Percentiles rank a stretch among this genome's conserved stretches.
Conservation (phyloP, 2,888 invertebrate species). For the Caenorhabditis sp. region DNA sequence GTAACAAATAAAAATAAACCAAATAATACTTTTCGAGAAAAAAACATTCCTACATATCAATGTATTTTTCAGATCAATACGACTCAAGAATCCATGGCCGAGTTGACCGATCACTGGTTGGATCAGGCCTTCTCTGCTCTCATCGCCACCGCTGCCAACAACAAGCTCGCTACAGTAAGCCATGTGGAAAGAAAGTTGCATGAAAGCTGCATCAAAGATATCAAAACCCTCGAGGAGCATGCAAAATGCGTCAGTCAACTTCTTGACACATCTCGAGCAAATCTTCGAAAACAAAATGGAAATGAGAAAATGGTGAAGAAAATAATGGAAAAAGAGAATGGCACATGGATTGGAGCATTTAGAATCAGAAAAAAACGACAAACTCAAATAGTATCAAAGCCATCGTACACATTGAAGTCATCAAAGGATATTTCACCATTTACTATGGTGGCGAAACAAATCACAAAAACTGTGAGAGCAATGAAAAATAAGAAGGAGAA, state of each 20-base stretch:
- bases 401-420: conserved; percentile 9
- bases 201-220: conserved; percentile 29
- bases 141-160: conserved; percentile 41
- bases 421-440: conserved; percentile 25
- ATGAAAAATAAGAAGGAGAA: conserved; percentile 42
- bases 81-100: conserved; percentile 25
- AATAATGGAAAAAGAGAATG: neutral
- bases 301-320: conserved; percentile 8
- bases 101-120: conserved; percentile 40
- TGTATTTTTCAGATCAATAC: conserved; percentile 23
- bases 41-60: neutral
- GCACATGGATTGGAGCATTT: conserved; percentile 32
- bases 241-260: conserved; percentile 43
- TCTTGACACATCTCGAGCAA: conserved; percentile 10
- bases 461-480: conserved; percentile 33
- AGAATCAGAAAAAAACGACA: conserved; percentile 30
- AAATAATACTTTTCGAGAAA: neutral
- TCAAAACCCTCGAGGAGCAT: conserved; percentile 25
- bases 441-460: conserved; percentile 30
- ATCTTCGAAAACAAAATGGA: conserved; percentile 1
- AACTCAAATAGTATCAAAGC: neutral
- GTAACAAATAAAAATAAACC: too few species aligned
- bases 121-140: conserved; percentile 44
- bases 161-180: conserved; percentile 24
- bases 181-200: conserved; percentile 24